Evolutionary conservation across 2,888 invertebrate species (phyloP).

Genomic region (Dicranocentrus wangi): DNA sequence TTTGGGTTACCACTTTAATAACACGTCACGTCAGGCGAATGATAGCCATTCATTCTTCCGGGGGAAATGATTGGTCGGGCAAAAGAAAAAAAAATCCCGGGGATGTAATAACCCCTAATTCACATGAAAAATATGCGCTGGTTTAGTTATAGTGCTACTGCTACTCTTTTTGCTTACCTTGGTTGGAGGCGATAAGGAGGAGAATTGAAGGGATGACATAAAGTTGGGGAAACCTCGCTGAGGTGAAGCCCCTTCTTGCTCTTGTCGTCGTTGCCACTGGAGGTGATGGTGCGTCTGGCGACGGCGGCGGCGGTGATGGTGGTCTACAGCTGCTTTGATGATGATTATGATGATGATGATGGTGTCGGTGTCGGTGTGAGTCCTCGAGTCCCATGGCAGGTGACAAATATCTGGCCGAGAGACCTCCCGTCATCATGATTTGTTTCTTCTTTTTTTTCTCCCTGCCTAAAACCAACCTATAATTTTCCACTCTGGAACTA

Average conservation of each 20-base stretch:
- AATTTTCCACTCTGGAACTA: too few relatives aligned
- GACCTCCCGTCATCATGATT: conserved; percentile 58
- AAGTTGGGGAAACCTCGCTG: conserved; percentile 46
- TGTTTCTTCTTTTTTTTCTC: conserved; percentile 24
- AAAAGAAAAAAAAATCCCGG: too few relatives aligned
- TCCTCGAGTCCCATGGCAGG: conserved; percentile 39
- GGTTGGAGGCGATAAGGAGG: conserved; percentile 72
- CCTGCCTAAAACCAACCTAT: too few relatives aligned
- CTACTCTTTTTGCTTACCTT: conserved; percentile 71
- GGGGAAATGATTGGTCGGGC: too few relatives aligned
- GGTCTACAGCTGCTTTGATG: conserved; percentile 34
- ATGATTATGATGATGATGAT: background rate
- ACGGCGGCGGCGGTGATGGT: conserved; percentile 35
- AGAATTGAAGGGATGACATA: conserved; percentile 70
- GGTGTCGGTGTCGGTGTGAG: background rate
- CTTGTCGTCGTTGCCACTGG: background rate
- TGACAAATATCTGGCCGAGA: conserved; percentile 53
- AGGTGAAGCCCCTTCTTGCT: background rate
- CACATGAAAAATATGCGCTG: too few relatives aligned
- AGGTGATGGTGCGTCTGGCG: conserved; percentile 14
- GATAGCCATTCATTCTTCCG: too few relatives aligned
- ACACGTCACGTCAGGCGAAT: too few relatives aligned
- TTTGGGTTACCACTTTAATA: too few relatives aligned
- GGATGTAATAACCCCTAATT: too few relatives aligned
- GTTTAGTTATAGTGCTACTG: too few relatives aligned